Base-by-base conservation (phyloP, 1,140 invertebrate genomes). In the Drosophila mauritiana region DNA sequence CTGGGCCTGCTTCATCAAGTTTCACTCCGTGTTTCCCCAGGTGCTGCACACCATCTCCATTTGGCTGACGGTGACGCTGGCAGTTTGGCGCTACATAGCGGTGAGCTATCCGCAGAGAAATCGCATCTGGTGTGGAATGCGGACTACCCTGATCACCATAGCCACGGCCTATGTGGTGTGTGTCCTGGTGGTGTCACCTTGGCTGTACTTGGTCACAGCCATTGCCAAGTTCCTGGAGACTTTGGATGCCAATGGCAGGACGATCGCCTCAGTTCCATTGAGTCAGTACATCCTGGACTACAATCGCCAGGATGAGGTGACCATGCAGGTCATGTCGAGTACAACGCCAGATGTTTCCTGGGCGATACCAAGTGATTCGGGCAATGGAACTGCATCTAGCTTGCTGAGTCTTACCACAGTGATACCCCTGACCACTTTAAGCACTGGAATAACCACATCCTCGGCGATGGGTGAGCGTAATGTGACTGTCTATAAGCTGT, bases 11-110 rank as follows among this genome's bases (percentile, higher is more conserved):
- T 98, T 97, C 90, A 95, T 97, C 0, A 94, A 97, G 52, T 96
- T 97, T 70, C 97, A 98, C 91, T 96, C 96, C 3, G 95, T 97
- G 75, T 98, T 98, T 91, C 94, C 94, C 6, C 94, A 97, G 92
- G 96, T 97, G 1, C 95, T 96, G 84, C 98, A 99, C 92, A 98
- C 98, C 0, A 97, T 98, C 43, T 97, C 97, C 0, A 98, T 98
- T 56, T 98, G 97, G 95, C 91, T 99, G 59, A 98, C 98, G 0
- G 96, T 99, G 0, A 97, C 97, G 1, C 91, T 99, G 39, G 98
- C 98, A 0, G 95, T 99, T 5, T 99, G 98, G 97, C 93, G 98
- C 5, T 99, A 98, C 91, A 95, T 99, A 15, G 97, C 97, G 1
- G 97, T 98, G 0, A 96, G 95, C 1, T 95, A 95, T 92, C 96